Evolutionary conservation across 1,140 invertebrate genomes (phyloP), one percentile per base, ranked within the genome.

Genomic region (Diorhabda sublineata): DNA sequence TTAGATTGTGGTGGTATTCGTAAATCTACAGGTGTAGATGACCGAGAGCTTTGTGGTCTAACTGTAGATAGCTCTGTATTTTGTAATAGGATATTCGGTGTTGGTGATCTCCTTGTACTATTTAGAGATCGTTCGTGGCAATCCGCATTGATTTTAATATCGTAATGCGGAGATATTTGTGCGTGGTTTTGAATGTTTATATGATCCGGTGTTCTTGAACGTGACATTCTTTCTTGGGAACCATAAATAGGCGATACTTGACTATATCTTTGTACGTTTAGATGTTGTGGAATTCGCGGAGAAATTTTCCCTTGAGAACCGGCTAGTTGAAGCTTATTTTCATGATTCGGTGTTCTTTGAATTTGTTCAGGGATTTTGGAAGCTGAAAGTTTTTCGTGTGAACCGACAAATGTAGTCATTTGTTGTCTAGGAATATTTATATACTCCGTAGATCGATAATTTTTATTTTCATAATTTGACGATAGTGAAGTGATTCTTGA

Each of bases 1-100:
- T 64, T 64, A 47, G 68, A 65, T 6, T 56, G 64, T 3, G 73
- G 61, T 26, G 61, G 63, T 5, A 67, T 47, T 52, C 73, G 58
- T 7, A 72, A 41, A 57, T 69, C 67, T 3, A 72, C 66, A 9
- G 74, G 72, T 7, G 71, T 65, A 3, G 71, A 67, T 3, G 65
- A 65, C 26, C 66, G 59, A 8, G 63, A 7, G 58, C 52, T 69
- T n/a, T 11, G 42, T 41, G 57, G 41, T 11, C 52, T 68, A 3
- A 58, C 4, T 52, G 70, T 66, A 26, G 70, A 72, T 47, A 69
- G 47, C 4, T 68, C 67, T n/a, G 67, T 42, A 56, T 69, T 72
- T 60, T 71, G 67, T 11, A 66, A 9, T 7, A 61, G 47, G 6
- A 59, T 67, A 52, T 63, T 71, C 8, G 65, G 70, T 41, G 73